phyloP scores from a whole-genome alignment of 1,140 invertebrate genomes.

The Pararge aegeria region DNA sequence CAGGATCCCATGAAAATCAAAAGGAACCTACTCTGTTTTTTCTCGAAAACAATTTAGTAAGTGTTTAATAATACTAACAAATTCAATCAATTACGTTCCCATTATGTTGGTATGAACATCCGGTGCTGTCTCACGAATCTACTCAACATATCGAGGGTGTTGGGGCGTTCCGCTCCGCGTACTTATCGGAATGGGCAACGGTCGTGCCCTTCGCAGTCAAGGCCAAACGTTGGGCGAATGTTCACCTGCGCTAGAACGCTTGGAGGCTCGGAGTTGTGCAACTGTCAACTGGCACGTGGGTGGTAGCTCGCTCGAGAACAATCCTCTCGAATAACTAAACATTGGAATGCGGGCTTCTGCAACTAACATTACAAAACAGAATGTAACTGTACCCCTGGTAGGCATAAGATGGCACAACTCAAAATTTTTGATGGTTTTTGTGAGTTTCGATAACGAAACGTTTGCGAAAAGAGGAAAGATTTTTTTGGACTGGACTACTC shows the following conservation, averaged over 20 bases:
- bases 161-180: conserved; percentile 26
- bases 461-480: no score
- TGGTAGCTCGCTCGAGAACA: conserved; percentile 59
- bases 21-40: no score
- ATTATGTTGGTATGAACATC: conserved; percentile 1
- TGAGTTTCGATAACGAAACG: no score
- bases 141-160: conserved; percentile 4
- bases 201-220: conserved; percentile 51
- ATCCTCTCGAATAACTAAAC: conserved; percentile 56
- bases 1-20: no score
- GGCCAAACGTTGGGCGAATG: conserved; percentile 46
- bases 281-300: conserved; percentile 60
- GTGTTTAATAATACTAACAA: no score
- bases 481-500: no score
- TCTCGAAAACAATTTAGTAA: no score
- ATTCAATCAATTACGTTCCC: neutral
- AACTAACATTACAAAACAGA: no score
- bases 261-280: conserved; percentile 43
- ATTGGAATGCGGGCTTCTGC: conserved; percentile 30
- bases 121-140: conserved; percentile 11
- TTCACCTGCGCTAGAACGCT: conserved; percentile 53
- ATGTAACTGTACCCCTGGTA: no score
- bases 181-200: conserved; percentile 30
- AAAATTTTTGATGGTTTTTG: no score
- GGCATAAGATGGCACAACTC: no score